Base-by-base conservation (phyloP, 2,888 invertebrate genomes). In the Gymnocheta viridis region DNA sequence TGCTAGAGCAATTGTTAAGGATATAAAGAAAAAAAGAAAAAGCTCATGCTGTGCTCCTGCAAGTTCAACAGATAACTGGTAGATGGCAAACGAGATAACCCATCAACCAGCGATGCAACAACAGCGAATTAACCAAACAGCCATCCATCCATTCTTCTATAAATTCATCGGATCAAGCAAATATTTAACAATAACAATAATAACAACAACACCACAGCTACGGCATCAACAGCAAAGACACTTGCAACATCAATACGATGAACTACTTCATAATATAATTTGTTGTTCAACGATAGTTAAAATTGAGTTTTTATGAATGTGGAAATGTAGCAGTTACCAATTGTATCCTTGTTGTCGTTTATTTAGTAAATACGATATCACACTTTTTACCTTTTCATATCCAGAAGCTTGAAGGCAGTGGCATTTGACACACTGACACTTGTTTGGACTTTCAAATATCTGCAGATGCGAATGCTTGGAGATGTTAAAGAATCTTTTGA, bases 241-340 rank as follows among this genome's bases (percentile, higher is more conserved):
- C 47, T 67, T 67, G 54, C 38, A 70, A 24, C 29, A 19, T 22
- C 29, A 24, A 72, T 60, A 60, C 17, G 54, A 29, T 49, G 7
- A 74, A 74, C 9, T 67, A 74, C 60, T 76, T 76, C 14, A 76
- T 54, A 62, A 56, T 69, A 60, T 78, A 84, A 81, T 78, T 81
- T 84, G 77, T 81, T 73, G 81, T 69, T 81, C 64, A 67, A 78
- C 67, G 67, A 73, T 73, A 62, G 81, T 81, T 81, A 24, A 81
- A 77, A 81, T 73, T 77, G 62, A 81, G 44, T 81, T 81, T 47
- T 76, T 62, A 47, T 69, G 27, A 17, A 62, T 69, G 69, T 60
- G 29, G 29, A 66, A 29, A 29, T 73, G 66, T 54, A 17, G 19
- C 44, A 47, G 27, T 51, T 27, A 54, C 10, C 29, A 27, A 54